Evolutionary conservation across 2,797 vertebrate species (phyloP), one percentile per base, ranked within the genome.

Genomic region (Microhierax caerulescens): DNA sequence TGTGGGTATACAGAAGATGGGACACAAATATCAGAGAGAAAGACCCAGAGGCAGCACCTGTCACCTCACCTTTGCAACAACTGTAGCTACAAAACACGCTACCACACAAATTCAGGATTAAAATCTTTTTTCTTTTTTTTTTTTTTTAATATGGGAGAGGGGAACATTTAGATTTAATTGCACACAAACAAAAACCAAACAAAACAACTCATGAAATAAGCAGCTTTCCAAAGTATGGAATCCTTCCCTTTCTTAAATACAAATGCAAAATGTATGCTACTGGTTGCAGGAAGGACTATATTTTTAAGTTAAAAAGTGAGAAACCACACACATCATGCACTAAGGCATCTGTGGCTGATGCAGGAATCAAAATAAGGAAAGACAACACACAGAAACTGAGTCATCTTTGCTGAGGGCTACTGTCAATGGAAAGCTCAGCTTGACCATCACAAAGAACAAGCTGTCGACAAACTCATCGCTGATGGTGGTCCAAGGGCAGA

Each of bases 381-480:
- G n/a, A 76, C 3, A 17, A 41, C 67, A 91, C 28, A 85, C 13
- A 83, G 73, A 77, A 91, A 88, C 25, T 32, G 80, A 83, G 47
- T 14, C 83, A 19, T 27, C 56, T 76, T 76, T 89, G 68, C 87
- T 92, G 81, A 43, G 81, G 41, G 77, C 92, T 94, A 73, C 77
- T 85, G 77, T 87, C 77, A 76, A 25, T 67, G 69, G 56, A 89
- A 91, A 91, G 48, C 63, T 85, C 70, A 47, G 43, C n/a, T 78
- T 28, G 24, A 79, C 39, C 22, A 32, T 47, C 81, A 94, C 51
- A 91, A 79, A 94, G 74, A 84, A 86, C 48, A 61, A 77, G 75
- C 68, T 96, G 90, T 92, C 36, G 16, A 59, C 92, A 91, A 87
- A 51, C 48, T 70, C 80, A 30, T 53, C 24, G 0, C 47, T 61